Percentiles rank a stretch among this genome's conserved stretches.
Conservation (phyloP, 2,888 invertebrate genomes). For the Branchipolynoe longqiensis region DNA sequence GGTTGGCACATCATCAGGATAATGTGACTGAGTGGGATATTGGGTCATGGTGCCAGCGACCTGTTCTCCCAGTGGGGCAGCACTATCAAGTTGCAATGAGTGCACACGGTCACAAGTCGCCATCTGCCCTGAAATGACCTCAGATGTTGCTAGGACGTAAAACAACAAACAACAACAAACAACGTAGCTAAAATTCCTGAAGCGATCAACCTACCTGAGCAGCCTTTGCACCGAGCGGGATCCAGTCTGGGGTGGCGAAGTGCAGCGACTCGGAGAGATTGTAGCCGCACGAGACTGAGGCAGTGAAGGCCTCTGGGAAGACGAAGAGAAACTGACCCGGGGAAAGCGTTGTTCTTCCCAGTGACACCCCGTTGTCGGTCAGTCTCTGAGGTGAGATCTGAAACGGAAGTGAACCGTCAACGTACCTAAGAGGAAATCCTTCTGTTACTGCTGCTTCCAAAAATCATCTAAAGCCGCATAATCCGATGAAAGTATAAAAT, state of each 20-base stretch:
- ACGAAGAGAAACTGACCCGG: conserved; percentile 94
- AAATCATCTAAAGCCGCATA: no score
- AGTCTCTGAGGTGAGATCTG: conserved; percentile 90
- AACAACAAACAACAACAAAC: no score
- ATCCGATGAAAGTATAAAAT: no score
- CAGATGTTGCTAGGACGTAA: no score
- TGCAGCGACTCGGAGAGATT: conserved; percentile 95
- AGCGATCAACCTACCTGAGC: conserved; percentile 62
- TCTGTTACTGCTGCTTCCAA: neutral
- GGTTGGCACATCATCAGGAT: no score
- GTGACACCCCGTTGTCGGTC: conserved; percentile 88
- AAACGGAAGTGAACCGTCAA: neutral
- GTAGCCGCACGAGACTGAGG: conserved; percentile 93
- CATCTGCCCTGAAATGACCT: no score
- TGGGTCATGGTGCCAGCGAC: no score
- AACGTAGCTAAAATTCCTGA: no score
- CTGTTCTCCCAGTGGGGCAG: no score
- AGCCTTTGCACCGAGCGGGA: conserved; percentile 84
- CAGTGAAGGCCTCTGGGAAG: conserved; percentile 93
- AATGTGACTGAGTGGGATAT: no score
- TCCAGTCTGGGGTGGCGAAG: conserved; percentile 91
- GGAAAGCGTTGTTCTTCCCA: conserved; percentile 90
- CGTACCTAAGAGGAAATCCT: neutral
- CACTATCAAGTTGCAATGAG: no score
- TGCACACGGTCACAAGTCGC: no score